A percentile compares a stretch with the other conserved stretches of the same genome.
Conservation (phyloP, 92 coral and sea anemone species). For the Galaxea fascicularis region DNA sequence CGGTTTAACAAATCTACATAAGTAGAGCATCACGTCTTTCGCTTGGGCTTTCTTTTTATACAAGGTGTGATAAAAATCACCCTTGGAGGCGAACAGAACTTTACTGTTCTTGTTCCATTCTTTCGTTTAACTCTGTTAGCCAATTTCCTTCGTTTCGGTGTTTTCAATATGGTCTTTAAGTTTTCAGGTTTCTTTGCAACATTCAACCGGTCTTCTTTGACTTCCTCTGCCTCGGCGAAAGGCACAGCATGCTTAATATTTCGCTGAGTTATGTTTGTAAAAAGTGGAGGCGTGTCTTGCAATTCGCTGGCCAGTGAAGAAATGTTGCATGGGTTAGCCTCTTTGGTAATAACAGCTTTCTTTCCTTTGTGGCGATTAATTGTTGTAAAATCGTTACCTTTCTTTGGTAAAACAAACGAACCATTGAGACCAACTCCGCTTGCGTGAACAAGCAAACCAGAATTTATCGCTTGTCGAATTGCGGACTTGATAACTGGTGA, state of each 20-base stretch:
- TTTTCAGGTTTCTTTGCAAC: neutral
- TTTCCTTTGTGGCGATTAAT: neutral
- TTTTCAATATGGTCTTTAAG: conserved; percentile 58
- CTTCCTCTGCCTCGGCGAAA: conserved; percentile 10
- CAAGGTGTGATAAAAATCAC: conserved; percentile 47
- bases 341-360: conserved; percentile 45
- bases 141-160: neutral
- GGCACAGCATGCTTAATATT: conserved; percentile 29
- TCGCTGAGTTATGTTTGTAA: conserved; percentile 40
- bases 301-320: conserved; percentile 33
- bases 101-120: conserved; percentile 40
- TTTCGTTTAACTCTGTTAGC: conserved; percentile 12
- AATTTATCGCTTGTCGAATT: conserved; percentile 59
- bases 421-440: conserved; percentile 86
- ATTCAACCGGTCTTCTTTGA: neutral
- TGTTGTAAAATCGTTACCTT: neutral
- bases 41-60: conserved; percentile 25
- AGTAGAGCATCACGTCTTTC: neutral
- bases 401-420: conserved; percentile 61
- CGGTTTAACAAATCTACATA: neutral
- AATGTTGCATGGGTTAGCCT: conserved; percentile 48
- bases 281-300: neutral
- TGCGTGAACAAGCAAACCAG: conserved; percentile 69
- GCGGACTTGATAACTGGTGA: conserved; percentile 68
- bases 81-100: conserved; percentile 56